Conservation (phyloP, 2,113 vertebrate species). For the Pteruthius melanotis region DNA sequence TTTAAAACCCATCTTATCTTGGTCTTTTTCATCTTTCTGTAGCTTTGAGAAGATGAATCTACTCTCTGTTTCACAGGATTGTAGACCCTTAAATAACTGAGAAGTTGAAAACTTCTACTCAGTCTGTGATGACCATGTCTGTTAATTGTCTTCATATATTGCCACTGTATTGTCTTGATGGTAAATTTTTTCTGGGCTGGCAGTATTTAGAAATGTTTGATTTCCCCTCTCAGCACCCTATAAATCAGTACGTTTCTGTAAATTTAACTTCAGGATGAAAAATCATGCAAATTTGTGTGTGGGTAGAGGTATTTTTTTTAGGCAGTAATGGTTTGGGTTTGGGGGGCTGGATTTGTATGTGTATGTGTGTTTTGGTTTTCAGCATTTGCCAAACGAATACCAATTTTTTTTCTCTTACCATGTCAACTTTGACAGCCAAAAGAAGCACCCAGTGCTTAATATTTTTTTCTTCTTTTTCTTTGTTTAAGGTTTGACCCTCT, state of each 20-base stretch:
- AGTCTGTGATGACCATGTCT: background rate
- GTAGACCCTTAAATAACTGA: background rate
- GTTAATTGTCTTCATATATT: background rate
- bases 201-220: background rate
- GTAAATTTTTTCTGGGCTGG: background rate
- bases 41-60: background rate
- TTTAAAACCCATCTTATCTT: background rate
- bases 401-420: background rate
- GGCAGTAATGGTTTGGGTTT: background rate
- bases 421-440: background rate
- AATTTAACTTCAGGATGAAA: background rate
- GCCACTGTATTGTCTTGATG: background rate
- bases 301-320: background rate
- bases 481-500: background rate
- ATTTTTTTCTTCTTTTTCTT: background rate
- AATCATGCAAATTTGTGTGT: background rate
- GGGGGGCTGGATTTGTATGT: accelerated
- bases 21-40: background rate
- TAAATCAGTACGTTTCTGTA: background rate
- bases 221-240: background rate
- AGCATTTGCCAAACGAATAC: background rate
- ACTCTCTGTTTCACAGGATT: background rate
- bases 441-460: accelerated
- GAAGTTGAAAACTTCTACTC: background rate
- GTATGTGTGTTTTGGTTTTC: background rate